phyloP scores from a whole-genome alignment of 2,888 invertebrate species.

The Stenichneumon culpator region DNA sequence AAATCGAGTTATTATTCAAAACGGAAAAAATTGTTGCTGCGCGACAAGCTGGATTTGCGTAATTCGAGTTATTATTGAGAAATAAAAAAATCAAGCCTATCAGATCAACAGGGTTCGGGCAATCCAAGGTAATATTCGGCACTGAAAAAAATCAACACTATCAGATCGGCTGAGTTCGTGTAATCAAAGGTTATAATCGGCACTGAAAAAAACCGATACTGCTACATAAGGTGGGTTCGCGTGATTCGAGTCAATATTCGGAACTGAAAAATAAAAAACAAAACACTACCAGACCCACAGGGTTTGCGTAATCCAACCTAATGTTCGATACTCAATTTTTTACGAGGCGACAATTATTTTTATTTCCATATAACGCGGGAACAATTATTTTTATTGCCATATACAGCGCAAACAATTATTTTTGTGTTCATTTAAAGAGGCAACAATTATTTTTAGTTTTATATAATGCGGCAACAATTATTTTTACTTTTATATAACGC shows the following conservation, averaged over 20 bases:
- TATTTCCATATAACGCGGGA: no score
- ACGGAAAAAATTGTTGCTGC: not conserved
- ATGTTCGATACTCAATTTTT: not conserved
- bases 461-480: no score
- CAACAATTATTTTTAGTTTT: no score
- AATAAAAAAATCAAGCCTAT: not conserved
- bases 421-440: no score
- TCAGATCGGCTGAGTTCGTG: not conserved
- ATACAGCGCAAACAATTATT: no score
- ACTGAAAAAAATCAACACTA: not conserved
- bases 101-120: not conserved
- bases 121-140: not conserved
- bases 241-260: no score
- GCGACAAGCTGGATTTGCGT: not conserved
- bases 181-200: not conserved
- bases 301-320: not conserved
- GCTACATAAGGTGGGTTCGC: no score
- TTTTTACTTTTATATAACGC: no score
- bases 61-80: no score
- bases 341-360: not conserved
- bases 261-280: no score
- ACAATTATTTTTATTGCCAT: no score
- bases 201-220: not conserved
- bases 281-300: not conserved
- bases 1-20: not conserved